Evolutionary conservation across 2,113 vertebrate genomes (phyloP).

Genomic region (Orientallactaga bullata): DNA sequence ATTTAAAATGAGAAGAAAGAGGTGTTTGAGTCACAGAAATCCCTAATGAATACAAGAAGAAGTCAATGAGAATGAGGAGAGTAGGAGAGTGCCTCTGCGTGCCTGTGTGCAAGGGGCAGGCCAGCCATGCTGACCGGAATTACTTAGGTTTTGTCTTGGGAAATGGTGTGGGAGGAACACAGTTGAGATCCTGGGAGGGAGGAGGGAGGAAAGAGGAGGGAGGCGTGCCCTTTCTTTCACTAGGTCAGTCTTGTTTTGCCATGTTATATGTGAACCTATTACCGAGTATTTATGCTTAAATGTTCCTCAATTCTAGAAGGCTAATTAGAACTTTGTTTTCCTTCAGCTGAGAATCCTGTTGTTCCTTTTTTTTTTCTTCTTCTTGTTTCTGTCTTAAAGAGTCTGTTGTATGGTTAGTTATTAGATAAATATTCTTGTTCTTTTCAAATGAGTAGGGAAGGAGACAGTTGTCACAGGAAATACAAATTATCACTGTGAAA

Average conservation of each 20-base stretch:
- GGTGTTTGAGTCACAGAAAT: not conserved
- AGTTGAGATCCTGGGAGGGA: not conserved
- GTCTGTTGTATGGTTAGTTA: not conserved
- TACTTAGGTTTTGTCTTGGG: not conserved
- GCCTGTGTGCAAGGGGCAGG: not conserved
- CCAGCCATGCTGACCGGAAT: not conserved
- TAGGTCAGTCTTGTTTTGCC: not conserved
- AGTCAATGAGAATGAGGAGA: not conserved
- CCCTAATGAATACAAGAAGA: not conserved
- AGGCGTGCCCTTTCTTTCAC: not conserved
- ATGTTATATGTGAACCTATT: not conserved
- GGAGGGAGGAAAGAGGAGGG: not conserved
- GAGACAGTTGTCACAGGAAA: not conserved
- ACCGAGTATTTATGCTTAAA: slow-evolving; percentile 10
- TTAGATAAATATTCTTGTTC: slow-evolving; percentile 4
- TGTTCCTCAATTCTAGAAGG: slow-evolving; percentile 37
- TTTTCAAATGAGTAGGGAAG: not conserved
- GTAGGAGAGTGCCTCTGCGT: too few relatives aligned
- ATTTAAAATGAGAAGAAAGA: not conserved
- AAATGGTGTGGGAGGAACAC: not conserved
- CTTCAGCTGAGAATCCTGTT: slow-evolving; percentile 33
- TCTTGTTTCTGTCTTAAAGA: not conserved
- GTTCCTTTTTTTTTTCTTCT: not conserved
- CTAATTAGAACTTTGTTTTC: slow-evolving; percentile 25
- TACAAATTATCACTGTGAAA: not conserved